Evolutionary conservation across 1,140 invertebrate genomes (phyloP), one percentile per base, ranked within the genome.

Genomic region (Zaprionus taronus): DNA sequence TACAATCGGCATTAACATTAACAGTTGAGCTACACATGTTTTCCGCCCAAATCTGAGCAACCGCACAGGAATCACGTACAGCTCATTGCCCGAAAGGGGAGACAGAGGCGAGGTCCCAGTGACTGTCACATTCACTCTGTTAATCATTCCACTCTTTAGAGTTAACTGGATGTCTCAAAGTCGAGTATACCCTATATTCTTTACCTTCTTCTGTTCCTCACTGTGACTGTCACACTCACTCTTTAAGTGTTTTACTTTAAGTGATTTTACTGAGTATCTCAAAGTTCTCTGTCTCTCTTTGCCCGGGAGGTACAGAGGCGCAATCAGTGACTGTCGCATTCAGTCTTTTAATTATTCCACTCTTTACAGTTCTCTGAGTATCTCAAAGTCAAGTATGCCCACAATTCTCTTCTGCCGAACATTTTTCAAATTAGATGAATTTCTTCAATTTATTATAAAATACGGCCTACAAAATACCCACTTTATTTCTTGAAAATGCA

Each of bases 11-110:
- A 74, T 81, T 79, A 87, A 86, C 77, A 77, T 83, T 81, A 89
- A 79, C 87, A 91, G 81, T 86, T 87, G 76, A 91, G 81, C 81
- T 91, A 91, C 87, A 91, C 89, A 87, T 91, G 87, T 91, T 91
- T 90, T 87, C 76, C 73, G 71, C 77, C 76, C 79, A 91, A 91
- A 91, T 91, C 87, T 81, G 84, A 81, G 81, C 83, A 72, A 82
- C 83, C 77, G 68, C 41, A 60, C 76, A 77, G 76, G 68, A 72
- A 83, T 81, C 87, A 91, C 87, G 87, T 91, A 91, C 72, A 68
- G 28, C 58, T 62, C 26, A 58, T 24, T 20, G 56, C 22, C 31
- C 34, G 34, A 15, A 34, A n/a, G 28, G 15, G 56, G 17, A 14
- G 31, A 31, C 56, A 17, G n/a, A 49, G 36, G 26, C 53, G 26